Conservation (phyloP, 2,888 invertebrate genomes). For the Byasa hedistus region DNA sequence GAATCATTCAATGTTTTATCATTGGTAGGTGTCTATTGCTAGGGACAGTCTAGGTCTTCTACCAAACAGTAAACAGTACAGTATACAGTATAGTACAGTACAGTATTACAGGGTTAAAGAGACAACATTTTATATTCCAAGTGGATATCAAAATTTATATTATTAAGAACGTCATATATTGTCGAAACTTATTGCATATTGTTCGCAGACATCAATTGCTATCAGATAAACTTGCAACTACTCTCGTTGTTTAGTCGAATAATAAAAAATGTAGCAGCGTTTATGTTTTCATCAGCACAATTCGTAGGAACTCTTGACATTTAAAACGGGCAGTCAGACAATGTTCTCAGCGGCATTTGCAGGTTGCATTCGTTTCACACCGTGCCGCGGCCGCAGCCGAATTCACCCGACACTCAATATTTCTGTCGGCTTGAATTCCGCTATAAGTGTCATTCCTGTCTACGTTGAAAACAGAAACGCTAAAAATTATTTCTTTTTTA, state of each 20-base stretch:
- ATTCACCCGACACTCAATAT: slow-evolving; percentile 45
- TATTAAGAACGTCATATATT: neutral
- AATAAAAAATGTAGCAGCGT: neutral
- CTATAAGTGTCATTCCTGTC: slow-evolving; percentile 35
- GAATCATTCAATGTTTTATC: no score
- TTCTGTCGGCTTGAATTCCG: slow-evolving; percentile 39
- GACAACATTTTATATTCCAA: no score
- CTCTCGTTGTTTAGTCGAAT: neutral
- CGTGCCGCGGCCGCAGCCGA: slow-evolving; percentile 38
- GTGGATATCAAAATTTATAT: no score
- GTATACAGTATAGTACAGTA: no score
- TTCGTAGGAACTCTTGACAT: slow-evolving; percentile 1
- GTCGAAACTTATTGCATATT: neutral
- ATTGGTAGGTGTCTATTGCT: no score
- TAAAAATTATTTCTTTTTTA: slow-evolving; percentile 5
- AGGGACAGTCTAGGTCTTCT: no score
- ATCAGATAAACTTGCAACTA: no score
- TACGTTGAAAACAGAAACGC: slow-evolving; percentile 25
- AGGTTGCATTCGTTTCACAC: slow-evolving; percentile 55
- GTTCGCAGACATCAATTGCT: neutral
- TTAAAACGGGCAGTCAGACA: slow-evolving; percentile 18
- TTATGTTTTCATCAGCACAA: neutral
- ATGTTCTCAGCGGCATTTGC: slow-evolving; percentile 63
- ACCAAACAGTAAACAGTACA: no score
- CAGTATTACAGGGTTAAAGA: no score